Conservation (phyloP, 2,888 invertebrate genomes). For the Meteorus colon region DNA sequence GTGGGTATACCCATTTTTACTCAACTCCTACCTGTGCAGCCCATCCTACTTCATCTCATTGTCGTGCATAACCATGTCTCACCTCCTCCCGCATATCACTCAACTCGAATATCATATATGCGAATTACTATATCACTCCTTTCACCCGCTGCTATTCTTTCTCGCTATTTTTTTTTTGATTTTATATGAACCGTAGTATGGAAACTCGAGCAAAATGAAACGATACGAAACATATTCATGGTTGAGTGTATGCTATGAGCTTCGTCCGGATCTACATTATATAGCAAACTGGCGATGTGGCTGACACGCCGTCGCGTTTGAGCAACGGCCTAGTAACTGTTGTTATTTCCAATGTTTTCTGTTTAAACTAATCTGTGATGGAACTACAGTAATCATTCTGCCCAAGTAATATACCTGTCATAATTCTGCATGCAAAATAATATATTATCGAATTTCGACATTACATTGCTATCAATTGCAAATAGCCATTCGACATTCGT, state of each 20-base stretch:
- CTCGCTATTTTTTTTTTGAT: background rate
- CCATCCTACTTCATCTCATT: slow-evolving; percentile 24
- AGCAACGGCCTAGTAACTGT: background rate
- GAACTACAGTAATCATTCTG: background rate
- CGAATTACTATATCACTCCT: background rate
- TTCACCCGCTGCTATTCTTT: background rate
- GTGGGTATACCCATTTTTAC: slow-evolving; percentile 65
- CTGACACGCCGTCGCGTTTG: background rate
- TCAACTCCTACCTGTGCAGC: slow-evolving; percentile 55
- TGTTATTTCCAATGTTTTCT: background rate
- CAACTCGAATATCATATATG: background rate
- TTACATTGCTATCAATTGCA: background rate
- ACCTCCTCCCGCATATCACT: background rate
- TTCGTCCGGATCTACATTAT: background rate
- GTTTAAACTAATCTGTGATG: background rate
- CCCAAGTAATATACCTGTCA: background rate
- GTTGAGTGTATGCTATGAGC: background rate
- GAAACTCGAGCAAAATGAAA: background rate
- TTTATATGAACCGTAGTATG: background rate
- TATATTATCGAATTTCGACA: background rate
- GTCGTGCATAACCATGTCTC: background rate
- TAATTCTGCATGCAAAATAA: background rate
- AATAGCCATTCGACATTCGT: background rate
- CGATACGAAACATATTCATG: background rate
- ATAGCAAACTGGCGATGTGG: background rate